These are phyloP conservation scores for Oncorhynchus tshawytscha DNA, from an alignment of 2,113 vertebrate species.

Conservation along the genomic window DNA sequence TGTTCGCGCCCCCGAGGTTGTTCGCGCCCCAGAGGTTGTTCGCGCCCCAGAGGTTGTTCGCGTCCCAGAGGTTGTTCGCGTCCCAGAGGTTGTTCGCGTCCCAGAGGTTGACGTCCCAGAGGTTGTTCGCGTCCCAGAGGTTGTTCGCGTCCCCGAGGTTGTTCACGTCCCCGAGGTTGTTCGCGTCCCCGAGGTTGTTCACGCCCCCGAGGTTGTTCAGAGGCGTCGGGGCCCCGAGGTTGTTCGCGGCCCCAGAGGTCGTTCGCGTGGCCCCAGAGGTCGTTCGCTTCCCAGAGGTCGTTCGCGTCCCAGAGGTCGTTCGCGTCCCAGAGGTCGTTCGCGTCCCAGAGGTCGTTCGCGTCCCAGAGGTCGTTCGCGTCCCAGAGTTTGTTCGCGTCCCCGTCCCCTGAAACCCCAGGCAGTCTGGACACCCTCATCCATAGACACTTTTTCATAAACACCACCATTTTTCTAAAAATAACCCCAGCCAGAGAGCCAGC, in stretches of 20 bases:
- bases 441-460: conserved; percentile 2
- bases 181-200: conserved; percentile 12
- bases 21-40: background rate
- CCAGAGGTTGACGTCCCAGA: conserved; percentile 7
- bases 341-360: too few species aligned
- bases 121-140: background rate
- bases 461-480: conserved; percentile 4
- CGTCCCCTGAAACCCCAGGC: background rate
- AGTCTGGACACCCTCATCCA: background rate
- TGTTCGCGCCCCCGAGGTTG: conserved; percentile 11
- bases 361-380: too few species aligned
- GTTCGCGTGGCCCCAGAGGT: conserved; percentile 12
- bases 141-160: conserved; percentile 13
- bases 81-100: conserved; percentile 10
- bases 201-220: background rate
- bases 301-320: background rate
- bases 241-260: conserved; percentile 10
- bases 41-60: background rate
- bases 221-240: background rate
- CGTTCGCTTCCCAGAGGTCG: conserved; percentile 10
- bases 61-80: conserved; percentile 10
- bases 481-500: background rate
- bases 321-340: too few species aligned
- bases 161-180: conserved; percentile 11
- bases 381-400: too few species aligned